Base-by-base conservation (phyloP, 2,888 invertebrate genomes). In the Auanema sp. region DNA sequence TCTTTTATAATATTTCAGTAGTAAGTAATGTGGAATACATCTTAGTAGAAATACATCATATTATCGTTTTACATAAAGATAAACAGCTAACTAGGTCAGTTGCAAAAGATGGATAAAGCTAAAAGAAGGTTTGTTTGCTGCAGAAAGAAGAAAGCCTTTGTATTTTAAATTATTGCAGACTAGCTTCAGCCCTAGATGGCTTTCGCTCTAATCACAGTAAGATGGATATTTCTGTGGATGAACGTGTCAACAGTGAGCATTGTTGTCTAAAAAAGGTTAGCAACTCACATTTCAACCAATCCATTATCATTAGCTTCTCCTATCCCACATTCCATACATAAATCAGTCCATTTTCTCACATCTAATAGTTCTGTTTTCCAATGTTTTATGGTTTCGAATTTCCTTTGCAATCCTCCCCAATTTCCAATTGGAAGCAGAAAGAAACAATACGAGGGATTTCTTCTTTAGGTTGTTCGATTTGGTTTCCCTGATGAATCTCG, bases 401-500 rank as follows among this genome's bases (percentile, higher is more conserved):
- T 58, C 23, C 18, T 47, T 58, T 42, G 42, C 21, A 8, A 33
- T 33, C 33, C 33, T 33, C 33, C 33, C 33, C 33, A 16, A 58
- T 10, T 54, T 16, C 33, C 10, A 18, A 52, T 58, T 47, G 12
- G 51, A 10, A 21, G 53, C 33, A 16, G 55, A 47, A 23, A 50
- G 33, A 33, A 33, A 33, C 33, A 33, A 33, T 33, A 33, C 33
- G 33, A 33, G 33, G 33, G 25, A n/a, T 14, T 18, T 60, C n/a
- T 16, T 10, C 65, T 79, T 25, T 60, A 83, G 83, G 71, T 83
- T 6, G 92, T 94, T 86, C 91, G 95, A 62, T 96, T 98, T 89
- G 98, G 98, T 82, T 98, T 98, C 88, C 98, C 98, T 76, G 92
- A 92, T 87, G 91, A 95, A 81, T 96, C 98, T 56, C 94, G 94